phyloP scores from a whole-genome alignment of 2,797 vertebrate species.

The Lepidocolaptes lacrymiger region DNA sequence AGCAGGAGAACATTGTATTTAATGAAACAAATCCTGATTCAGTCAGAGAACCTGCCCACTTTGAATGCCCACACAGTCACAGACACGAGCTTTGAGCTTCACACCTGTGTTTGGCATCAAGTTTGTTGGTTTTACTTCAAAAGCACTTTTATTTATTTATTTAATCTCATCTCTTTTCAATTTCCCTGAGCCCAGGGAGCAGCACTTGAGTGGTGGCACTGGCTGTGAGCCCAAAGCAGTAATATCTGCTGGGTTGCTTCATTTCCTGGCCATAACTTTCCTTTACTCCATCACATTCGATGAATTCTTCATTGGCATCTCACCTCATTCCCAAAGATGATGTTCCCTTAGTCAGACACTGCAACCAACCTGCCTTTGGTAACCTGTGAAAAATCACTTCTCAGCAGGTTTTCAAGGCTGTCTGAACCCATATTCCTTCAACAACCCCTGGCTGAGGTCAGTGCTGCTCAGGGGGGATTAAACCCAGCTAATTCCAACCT shows the following conservation, averaged over 20 bases:
- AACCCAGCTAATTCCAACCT: not conserved
- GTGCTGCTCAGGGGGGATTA: not conserved
- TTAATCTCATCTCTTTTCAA: not conserved
- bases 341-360: not conserved
- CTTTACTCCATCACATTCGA: not conserved
- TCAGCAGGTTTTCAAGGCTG: not conserved
- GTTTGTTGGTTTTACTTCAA: not conserved
- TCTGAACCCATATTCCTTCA: not conserved
- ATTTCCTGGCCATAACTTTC: not conserved
- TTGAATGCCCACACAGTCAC: too few relatives aligned
- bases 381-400: not conserved
- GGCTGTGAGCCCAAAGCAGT: not conserved
- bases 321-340: fast-evolving
- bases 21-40: not conserved
- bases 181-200: not conserved
- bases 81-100: fast-evolving
- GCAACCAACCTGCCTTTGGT: not conserved
- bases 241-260: not conserved
- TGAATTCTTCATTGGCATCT: not conserved
- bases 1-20: not conserved
- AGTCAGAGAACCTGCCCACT: not conserved
- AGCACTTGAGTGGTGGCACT: fast-evolving
- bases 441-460: not conserved
- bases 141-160: not conserved
- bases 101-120: fast-evolving